A percentile compares a stretch with the other conserved stretches of the same genome.
phyloP scores from a whole-genome alignment of 2,797 vertebrate genomes.

The Halcyon badia region DNA sequence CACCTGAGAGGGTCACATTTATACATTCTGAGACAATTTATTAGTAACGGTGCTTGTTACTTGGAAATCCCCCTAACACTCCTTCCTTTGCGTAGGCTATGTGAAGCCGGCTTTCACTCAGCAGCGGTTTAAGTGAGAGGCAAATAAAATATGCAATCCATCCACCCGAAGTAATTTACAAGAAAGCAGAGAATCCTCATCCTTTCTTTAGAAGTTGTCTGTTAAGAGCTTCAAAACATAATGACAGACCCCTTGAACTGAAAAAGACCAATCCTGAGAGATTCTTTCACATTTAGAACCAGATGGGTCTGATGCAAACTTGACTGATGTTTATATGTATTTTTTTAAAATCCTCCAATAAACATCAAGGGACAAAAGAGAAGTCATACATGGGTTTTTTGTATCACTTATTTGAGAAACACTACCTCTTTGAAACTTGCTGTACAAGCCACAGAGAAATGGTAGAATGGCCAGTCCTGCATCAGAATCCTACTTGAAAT shows the following conservation, averaged over 20 bases:
- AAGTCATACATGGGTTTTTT: background rate
- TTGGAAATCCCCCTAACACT: slow-evolving; percentile 67
- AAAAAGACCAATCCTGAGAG: background rate
- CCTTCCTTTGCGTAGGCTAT: background rate
- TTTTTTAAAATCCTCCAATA: background rate
- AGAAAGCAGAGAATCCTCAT: background rate
- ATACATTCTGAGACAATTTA: slow-evolving; percentile 78
- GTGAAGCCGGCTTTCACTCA: slow-evolving; percentile 26
- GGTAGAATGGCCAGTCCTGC: background rate
- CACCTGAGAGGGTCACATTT: slow-evolving; percentile 81
- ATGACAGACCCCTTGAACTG: background rate
- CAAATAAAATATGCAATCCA: background rate
- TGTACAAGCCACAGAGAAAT: background rate
- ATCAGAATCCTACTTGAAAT: background rate
- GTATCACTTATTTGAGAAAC: background rate
- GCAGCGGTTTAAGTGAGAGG: slow-evolving; percentile 25
- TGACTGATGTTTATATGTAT: background rate
- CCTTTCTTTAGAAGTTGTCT: background rate
- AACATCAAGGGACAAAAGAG: background rate
- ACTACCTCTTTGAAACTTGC: background rate
- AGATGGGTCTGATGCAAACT: background rate
- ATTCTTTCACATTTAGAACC: background rate
- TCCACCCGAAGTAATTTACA: background rate
- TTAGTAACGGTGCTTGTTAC: slow-evolving; percentile 74
- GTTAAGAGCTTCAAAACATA: background rate